Base-by-base conservation (phyloP, 1,140 invertebrate genomes). In the Nixonia krombeini region DNA sequence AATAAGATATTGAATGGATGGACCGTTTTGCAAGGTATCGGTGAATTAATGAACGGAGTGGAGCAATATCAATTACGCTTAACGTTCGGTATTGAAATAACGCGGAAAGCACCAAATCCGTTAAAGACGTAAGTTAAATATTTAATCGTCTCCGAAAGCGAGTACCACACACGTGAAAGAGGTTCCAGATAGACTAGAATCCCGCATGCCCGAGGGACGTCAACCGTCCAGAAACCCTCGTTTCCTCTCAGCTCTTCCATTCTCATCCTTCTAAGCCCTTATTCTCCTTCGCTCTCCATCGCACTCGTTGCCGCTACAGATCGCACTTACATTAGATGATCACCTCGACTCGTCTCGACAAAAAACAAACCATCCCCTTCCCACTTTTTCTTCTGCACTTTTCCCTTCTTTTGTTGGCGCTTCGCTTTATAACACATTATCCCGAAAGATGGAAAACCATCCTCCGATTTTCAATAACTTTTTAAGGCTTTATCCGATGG, bases 111-210 rank as follows among this genome's bases (percentile, higher is more conserved):
- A 63, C 44, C 63, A 72, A 70, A 67, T 64, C 49, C 49, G 53
- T 53, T 61, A 70, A 66, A 72, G 61, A 72, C 53, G 40, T 42
- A 44, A 47, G 45, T 53, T 74, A 74, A 75, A 75, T 75, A 75
- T 72, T 74, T 74, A 65, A 75, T 69, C 52, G 50, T n/a, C 52
- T 35, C 16, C 17, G 37, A 44, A 28, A 42, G 17, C 12, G 17
- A 16, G 17, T 7, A 7, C n/a, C 25, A 35, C 7, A 25, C 7
- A n/a, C 12, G 35, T 37, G 35, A 37, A 12, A 13, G 2, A 37
- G 35, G 35, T 37, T 37, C 7, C 25, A 9, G 25, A 26, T 26
- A 26, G 4, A 26, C 25, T 26, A 26, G 25, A 26, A 26, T 26
- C 25, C n/a, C 25, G 33, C 12, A 23, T 23, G 25, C 37, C 47